Conservation (phyloP, 2,797 vertebrate genomes). For the Distichodus sexfasciatus region DNA sequence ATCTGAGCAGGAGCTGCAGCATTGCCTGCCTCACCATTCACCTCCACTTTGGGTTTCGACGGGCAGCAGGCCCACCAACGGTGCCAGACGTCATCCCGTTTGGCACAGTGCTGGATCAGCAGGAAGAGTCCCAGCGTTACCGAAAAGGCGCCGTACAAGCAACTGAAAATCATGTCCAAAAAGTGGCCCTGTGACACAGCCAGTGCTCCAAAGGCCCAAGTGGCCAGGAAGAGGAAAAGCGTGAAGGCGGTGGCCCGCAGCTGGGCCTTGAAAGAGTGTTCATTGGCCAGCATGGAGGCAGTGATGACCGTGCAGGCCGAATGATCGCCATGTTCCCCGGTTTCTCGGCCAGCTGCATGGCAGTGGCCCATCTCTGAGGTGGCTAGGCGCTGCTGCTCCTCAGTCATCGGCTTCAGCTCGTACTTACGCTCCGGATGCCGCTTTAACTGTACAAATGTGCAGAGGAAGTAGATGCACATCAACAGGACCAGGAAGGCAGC, state of each 20-base stretch:
- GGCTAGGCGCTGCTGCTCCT: slow-evolving; percentile 74
- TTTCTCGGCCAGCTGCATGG: slow-evolving; percentile 45
- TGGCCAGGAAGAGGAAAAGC: slow-evolving; percentile 81
- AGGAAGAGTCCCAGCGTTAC: slow-evolving; percentile 86
- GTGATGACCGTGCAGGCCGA: slow-evolving; percentile 61
- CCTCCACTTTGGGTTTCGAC: slow-evolving; percentile 67
- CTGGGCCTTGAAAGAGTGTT: slow-evolving; percentile 86
- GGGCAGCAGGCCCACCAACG: slow-evolving; percentile 87
- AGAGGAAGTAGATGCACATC: slow-evolving; percentile 82
- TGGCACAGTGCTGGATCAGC: slow-evolving; percentile 88
- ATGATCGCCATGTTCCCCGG: slow-evolving; percentile 50
- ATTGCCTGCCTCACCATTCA: slow-evolving; percentile 64
- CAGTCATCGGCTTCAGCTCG: slow-evolving; percentile 75
- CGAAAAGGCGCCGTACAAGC: slow-evolving; percentile 84
- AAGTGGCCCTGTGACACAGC: slow-evolving; percentile 83
- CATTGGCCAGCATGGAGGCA: slow-evolving; percentile 82
- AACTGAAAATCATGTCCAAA: slow-evolving; percentile 89
- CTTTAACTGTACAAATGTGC: slow-evolving; percentile 77
- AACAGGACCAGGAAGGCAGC: slow-evolving; percentile 78
- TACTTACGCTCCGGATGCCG: slow-evolving; percentile 84
- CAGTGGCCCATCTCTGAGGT: slow-evolving; percentile 65
- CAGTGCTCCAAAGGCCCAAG: slow-evolving; percentile 84
- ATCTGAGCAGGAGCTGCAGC: slow-evolving; percentile 52
- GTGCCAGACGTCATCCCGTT: slow-evolving; percentile 86
- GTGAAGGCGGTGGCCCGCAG: slow-evolving; percentile 81